These are phyloP conservation scores for Xestia c-nigrum DNA, from an alignment of 2,888 invertebrate genomes.

Conservation along the genomic window DNA sequence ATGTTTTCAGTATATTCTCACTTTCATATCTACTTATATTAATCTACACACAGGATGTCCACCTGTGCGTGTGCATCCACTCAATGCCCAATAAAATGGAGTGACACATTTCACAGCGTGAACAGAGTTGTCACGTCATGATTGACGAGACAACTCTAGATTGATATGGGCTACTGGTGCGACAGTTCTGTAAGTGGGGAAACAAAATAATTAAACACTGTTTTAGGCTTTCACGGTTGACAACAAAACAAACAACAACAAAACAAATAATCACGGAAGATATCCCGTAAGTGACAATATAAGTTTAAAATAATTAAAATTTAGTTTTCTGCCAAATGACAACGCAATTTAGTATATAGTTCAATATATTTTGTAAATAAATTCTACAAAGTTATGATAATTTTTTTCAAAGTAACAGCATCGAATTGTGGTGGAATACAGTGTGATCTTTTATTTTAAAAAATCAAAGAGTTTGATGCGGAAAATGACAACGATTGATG, in stretches of 20 bases:
- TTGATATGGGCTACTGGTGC: slow-evolving; percentile 13
- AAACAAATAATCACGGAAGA: too few relatives aligned
- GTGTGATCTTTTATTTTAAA: too few relatives aligned
- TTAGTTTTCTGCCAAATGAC: not conserved
- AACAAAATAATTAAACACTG: slow-evolving; percentile 13
- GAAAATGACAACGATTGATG: too few relatives aligned
- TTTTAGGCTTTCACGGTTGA: too few relatives aligned
- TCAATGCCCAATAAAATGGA: slow-evolving; percentile 8
- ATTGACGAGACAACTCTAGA: slow-evolving; percentile 46
- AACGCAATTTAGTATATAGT: not conserved
- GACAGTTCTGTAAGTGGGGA: not conserved
- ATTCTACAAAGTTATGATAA: too few relatives aligned
- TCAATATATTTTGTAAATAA: not conserved
- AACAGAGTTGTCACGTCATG: slow-evolving; percentile 22
- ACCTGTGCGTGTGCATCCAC: not conserved
- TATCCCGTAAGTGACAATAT: too few relatives aligned
- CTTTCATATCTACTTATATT: not conserved
- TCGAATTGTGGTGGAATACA: too few relatives aligned
- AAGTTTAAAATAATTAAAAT: slow-evolving; percentile 15
- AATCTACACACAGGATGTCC: not conserved
- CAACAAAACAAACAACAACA: too few relatives aligned
- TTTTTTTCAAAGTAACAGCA: too few relatives aligned
- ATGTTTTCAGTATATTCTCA: too few relatives aligned
- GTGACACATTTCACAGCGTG: slow-evolving; percentile 11
- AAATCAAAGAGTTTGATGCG: too few relatives aligned